Conservation (phyloP, 2,113 vertebrate genomes). For the Patagioenas fasciata region DNA sequence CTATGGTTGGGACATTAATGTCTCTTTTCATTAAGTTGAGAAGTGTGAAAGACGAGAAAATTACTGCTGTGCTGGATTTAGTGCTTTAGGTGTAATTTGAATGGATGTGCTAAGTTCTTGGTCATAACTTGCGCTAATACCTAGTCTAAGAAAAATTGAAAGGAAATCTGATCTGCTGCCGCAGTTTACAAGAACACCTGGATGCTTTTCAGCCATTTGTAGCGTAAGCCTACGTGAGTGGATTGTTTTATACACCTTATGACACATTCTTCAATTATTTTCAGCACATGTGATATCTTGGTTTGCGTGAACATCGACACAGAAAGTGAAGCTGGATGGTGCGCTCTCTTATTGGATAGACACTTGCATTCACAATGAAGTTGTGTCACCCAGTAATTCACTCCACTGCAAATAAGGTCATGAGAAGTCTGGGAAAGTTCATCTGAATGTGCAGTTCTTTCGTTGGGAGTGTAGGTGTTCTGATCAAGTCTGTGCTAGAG, state of each 20-base stretch:
- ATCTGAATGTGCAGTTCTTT: slow-evolving; percentile 1
- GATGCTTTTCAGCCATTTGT: neutral
- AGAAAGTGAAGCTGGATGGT: neutral
- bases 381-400: neutral
- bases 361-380: neutral
- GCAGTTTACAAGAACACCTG: neutral
- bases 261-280: neutral
- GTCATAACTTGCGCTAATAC: slow-evolving; percentile 1
- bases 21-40: slow-evolving; percentile 67
- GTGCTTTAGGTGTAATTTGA: slow-evolving; percentile 10
- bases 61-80: slow-evolving; percentile 37
- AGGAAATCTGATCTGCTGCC: neutral
- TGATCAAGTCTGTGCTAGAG: slow-evolving; percentile 4
- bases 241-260: neutral
- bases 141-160: slow-evolving; percentile 23
- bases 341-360: neutral
- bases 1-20: slow-evolving; percentile 44
- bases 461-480: slow-evolving; percentile 11
- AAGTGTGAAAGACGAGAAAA: slow-evolving; percentile 67
- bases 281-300: neutral
- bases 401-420: neutral
- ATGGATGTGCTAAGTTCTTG: slow-evolving; percentile 37
- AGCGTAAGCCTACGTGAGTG: neutral
- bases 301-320: neutral
- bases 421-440: neutral